These are phyloP conservation scores for Cyrtonyx montezumae DNA, from an alignment of 2,113 vertebrate species.

Conservation along the genomic window DNA sequence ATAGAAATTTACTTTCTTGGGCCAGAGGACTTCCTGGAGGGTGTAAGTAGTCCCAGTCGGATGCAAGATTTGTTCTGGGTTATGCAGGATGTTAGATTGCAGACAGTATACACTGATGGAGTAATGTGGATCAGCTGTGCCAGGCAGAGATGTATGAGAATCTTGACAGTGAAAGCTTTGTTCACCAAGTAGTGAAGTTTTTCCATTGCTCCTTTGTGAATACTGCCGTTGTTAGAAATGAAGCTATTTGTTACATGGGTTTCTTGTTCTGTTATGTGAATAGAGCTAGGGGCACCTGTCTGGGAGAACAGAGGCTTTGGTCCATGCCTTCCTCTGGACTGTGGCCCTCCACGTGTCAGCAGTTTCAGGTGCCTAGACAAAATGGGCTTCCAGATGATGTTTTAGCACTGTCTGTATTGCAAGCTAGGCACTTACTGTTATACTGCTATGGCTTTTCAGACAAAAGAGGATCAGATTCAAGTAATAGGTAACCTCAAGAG, in stretches of 20 bases:
- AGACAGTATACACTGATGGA: not conserved
- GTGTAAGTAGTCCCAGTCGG: not conserved
- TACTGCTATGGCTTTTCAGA: constrained; percentile 77
- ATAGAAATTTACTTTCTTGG: not conserved
- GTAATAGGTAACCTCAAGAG: constrained; percentile 98
- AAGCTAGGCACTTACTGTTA: not conserved
- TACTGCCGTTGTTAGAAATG: constrained; percentile 10
- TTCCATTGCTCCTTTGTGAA: not conserved
- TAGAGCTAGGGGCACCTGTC: constrained; percentile 43
- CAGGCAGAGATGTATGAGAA: constrained; percentile 67
- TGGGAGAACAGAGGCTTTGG: not conserved
- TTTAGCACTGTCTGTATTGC: not conserved
- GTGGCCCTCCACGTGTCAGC: rapidly evolving
- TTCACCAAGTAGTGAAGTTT: constrained; percentile 59
- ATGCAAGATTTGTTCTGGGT: not conserved
- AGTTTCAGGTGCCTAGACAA: not conserved
- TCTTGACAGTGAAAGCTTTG: constrained; percentile 67
- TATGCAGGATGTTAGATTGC: not conserved
- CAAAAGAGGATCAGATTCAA: constrained; percentile 98
- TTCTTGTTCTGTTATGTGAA: not conserved
- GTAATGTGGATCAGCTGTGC: constrained; percentile 54
- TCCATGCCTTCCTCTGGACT: not conserved
- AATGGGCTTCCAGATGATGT: not conserved
- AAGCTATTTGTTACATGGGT: not conserved
- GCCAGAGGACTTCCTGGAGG: not conserved